phyloP scores from a whole-genome alignment of 92 coral and sea anemone genomes.

The Bergia puertoricense region DNA sequence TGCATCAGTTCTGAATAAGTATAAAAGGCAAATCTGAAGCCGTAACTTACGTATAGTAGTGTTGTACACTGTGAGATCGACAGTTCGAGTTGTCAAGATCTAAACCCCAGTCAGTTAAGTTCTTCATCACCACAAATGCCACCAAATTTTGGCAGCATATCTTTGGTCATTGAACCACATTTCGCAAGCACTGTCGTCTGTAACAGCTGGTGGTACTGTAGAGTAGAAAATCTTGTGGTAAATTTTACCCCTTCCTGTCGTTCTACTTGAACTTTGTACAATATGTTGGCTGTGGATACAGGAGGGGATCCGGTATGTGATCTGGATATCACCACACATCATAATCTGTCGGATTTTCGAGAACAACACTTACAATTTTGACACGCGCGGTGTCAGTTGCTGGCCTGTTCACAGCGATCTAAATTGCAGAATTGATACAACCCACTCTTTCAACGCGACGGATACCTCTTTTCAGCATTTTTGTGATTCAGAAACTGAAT shows the following conservation, averaged over 20 bases:
- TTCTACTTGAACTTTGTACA: conserved; percentile 39
- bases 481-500: too few species aligned
- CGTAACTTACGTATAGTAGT: neutral
- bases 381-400: conserved; percentile 14
- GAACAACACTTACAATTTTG: conserved; percentile 22
- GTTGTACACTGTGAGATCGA: neutral
- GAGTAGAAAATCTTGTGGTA: neutral
- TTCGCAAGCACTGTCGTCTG: neutral
- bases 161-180: neutral
- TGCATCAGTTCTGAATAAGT: neutral
- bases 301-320: conserved; percentile 19
- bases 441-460: too few species aligned
- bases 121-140: neutral
- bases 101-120: neutral
- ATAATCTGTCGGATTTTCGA: conserved; percentile 20
- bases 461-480: too few species aligned
- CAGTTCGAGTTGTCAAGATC: neutral
- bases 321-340: conserved; percentile 14
- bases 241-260: conserved; percentile 1
- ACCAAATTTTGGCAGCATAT: neutral
- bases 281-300: conserved; percentile 6
- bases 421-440: too few species aligned
- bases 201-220: neutral
- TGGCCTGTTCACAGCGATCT: neutral
- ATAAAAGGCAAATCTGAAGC: neutral